Evolutionary conservation across 2,113 vertebrate species (phyloP).

Genomic region (Festucalex cinctus): DNA sequence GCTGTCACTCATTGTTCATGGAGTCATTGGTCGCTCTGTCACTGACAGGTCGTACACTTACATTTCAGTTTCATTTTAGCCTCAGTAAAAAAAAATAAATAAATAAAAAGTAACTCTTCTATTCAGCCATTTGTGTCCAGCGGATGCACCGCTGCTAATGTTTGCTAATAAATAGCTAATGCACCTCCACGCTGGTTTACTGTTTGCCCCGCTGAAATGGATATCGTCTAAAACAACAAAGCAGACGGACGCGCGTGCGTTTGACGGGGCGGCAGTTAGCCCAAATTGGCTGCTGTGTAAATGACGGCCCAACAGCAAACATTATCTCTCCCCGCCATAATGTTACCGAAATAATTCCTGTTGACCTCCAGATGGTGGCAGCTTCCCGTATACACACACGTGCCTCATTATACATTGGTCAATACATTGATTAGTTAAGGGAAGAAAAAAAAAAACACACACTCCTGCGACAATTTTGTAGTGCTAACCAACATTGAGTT

Average conservation of each 20-base stretch:
- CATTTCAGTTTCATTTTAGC: too few relatives aligned
- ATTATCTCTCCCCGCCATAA: conserved; percentile 19
- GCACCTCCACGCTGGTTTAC: conserved; percentile 32
- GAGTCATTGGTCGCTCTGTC: too few relatives aligned
- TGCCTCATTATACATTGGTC: conserved; percentile 40
- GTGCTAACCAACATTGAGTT: conserved; percentile 15
- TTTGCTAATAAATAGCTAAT: conserved; percentile 66
- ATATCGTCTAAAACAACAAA: conserved; percentile 66
- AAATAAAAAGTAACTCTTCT: not conserved
- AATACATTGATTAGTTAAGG: conserved; percentile 49
- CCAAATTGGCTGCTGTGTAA: conserved; percentile 34
- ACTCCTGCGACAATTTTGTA: conserved; percentile 18
- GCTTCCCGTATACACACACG: conserved; percentile 15
- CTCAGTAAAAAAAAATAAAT: too few relatives aligned
- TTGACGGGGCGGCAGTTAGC: conserved; percentile 41
- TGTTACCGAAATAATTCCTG: conserved; percentile 42
- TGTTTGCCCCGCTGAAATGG: conserved; percentile 62
- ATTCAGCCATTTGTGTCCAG: conserved; percentile 45
- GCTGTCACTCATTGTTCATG: too few relatives aligned
- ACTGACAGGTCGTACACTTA: too few relatives aligned
- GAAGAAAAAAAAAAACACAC: conserved; percentile 29
- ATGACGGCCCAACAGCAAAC: conserved; percentile 48
- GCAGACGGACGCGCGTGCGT: conserved; percentile 18
- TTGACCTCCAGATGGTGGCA: conserved; percentile 42
- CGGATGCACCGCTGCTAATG: conserved; percentile 33